phyloP scores from a whole-genome alignment of 2,888 invertebrate species.

The Perizoma affinitatum region DNA sequence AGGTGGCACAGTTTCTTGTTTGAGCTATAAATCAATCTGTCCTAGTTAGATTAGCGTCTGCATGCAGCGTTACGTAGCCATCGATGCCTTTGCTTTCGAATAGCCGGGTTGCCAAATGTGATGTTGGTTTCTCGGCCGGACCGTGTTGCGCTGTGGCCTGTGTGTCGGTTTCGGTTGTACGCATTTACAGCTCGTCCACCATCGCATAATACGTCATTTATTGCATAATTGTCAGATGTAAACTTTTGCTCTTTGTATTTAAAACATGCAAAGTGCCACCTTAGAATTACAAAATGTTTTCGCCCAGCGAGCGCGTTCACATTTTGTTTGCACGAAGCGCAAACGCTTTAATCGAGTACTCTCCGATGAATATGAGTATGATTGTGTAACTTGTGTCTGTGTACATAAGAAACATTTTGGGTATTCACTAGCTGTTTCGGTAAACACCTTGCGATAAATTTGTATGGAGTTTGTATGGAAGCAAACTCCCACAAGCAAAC shows the following conservation, averaged over 20 bases:
- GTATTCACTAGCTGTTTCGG: neutral
- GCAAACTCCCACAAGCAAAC: too few relatives aligned
- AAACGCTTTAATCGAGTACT: constrained; percentile 37
- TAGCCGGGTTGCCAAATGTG: constrained; percentile 68
- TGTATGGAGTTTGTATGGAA: too few relatives aligned
- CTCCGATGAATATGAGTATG: constrained; percentile 28
- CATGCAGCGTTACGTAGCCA: constrained; percentile 60
- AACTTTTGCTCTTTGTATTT: constrained; percentile 70
- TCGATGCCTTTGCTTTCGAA: constrained; percentile 74
- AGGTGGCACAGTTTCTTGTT: constrained; percentile 80
- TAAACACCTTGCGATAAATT: too few relatives aligned
- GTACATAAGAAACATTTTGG: constrained; percentile 23
- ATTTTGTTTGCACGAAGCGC: constrained; percentile 40
- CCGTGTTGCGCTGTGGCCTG: constrained; percentile 41
- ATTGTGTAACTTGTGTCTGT: constrained; percentile 27
- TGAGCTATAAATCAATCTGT: constrained; percentile 78
- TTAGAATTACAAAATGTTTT: constrained; percentile 60
- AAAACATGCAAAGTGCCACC: constrained; percentile 64
- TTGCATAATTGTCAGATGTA: constrained; percentile 45
- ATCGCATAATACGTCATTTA: constrained; percentile 27
- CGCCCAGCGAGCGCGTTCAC: constrained; percentile 35
- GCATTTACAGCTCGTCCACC: constrained; percentile 43
- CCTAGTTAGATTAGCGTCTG: constrained; percentile 76
- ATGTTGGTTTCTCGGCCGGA: constrained; percentile 51
- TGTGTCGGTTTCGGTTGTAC: constrained; percentile 45